Evolutionary conservation across 2,888 invertebrate species (phyloP).

Genomic region (Nephrocerus scutellatus): DNA sequence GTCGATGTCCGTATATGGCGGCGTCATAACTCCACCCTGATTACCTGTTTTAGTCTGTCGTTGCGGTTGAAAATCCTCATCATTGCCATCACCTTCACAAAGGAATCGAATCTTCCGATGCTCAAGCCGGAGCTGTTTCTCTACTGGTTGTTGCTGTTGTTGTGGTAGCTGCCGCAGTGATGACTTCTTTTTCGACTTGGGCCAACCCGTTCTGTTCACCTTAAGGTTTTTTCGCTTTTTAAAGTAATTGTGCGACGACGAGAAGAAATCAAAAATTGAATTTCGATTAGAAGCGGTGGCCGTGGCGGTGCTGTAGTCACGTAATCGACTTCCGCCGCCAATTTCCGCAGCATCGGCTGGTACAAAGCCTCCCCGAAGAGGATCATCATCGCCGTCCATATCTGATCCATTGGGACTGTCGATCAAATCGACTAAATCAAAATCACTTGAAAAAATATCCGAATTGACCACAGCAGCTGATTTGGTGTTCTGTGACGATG

Average conservation of each 20-base stretch:
- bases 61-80: not conserved
- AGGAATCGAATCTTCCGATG: conserved; percentile 30
- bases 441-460: conserved; percentile 36
- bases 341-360: conserved; percentile 7
- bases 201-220: conserved; percentile 79
- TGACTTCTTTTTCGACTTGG: conserved; percentile 48
- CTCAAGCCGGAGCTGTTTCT: no score
- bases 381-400: conserved; percentile 23
- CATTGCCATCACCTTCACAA: no score
- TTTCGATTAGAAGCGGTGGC: no score
- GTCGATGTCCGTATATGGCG: conserved; percentile 28
- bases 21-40: conserved; percentile 28
- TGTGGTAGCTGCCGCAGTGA: conserved; percentile 23
- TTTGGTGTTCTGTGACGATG: not conserved
- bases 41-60: conserved; percentile 6
- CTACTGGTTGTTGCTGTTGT: conserved; percentile 27
- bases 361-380: no score
- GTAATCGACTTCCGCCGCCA: conserved; percentile 24
- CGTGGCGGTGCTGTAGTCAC: conserved; percentile 28
- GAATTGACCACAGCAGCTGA: conserved; percentile 16
- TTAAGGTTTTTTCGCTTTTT: conserved; percentile 48
- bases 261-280: conserved; percentile 18
- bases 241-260: conserved; percentile 31
- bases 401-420: conserved; percentile 24
- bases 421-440: conserved; percentile 39